A percentile compares a stretch with the other conserved stretches of the same genome.
Evolutionary conservation across 2,797 vertebrate genomes (phyloP).

Genomic region (Brotula barbata): DNA sequence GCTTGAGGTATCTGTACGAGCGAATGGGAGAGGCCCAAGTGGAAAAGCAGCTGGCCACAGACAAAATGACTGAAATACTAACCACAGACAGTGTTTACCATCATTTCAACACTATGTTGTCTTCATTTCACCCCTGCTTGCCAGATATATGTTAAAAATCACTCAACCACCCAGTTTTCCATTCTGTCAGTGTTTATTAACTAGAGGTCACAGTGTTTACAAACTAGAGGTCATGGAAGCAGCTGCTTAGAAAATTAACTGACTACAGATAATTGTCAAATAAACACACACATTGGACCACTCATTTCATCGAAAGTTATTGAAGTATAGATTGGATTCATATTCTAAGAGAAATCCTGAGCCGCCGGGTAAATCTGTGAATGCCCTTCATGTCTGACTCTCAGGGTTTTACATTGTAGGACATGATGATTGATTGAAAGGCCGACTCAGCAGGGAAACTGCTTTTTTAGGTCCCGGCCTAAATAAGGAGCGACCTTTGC

Average conservation of each 20-base stretch:
- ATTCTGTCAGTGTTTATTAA: constrained; percentile 12
- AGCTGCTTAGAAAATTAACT: constrained; percentile 11
- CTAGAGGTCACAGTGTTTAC: constrained; percentile 1
- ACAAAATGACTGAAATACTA: constrained; percentile 17
- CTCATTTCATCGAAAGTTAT: neutral
- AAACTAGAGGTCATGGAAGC: neutral
- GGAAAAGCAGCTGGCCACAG: neutral
- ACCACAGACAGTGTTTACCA: constrained; percentile 30
- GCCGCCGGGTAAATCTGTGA: neutral
- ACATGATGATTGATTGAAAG: neutral
- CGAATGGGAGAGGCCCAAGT: too few species aligned
- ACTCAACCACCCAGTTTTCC: constrained; percentile 32
- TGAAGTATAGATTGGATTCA: too few species aligned
- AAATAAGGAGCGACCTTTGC: constrained; percentile 17
- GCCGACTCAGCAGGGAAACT: constrained; percentile 9
- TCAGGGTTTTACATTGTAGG: neutral
- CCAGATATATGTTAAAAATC: constrained; percentile 20
- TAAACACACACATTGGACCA: constrained; percentile 11
- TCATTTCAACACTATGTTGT: constrained; percentile 18
- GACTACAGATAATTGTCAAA: constrained; percentile 1
- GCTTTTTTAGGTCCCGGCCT: neutral
- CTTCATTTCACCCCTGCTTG: constrained; percentile 21
- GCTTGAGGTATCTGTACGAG: too few species aligned
- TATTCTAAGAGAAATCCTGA: neutral
- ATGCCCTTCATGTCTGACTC: neutral